phyloP scores from a whole-genome alignment of 2,797 vertebrate species.

The Sternotherus odoratus region DNA sequence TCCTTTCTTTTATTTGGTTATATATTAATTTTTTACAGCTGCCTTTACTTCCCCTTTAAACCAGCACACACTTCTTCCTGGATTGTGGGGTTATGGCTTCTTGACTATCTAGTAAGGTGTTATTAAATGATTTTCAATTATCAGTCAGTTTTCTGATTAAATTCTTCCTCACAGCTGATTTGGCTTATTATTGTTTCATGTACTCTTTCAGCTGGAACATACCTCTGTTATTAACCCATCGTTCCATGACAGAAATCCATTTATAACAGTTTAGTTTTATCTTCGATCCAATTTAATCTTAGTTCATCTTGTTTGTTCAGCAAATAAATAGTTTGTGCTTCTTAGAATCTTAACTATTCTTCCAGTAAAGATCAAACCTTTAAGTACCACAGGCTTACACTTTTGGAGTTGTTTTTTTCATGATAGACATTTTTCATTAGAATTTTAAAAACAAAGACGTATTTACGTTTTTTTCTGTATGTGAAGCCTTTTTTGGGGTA shows the following conservation, averaged over 20 bases:
- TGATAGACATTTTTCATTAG: slow-evolving; percentile 4
- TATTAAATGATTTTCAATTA: not conserved
- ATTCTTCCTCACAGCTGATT: not conserved
- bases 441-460: not conserved
- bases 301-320: slow-evolving; percentile 62
- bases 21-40: not conserved
- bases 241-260: not conserved
- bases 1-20: not conserved
- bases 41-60: not conserved
- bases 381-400: slow-evolving; percentile 45
- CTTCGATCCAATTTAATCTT: slow-evolving; percentile 30
- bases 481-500: not conserved
- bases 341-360: slow-evolving; percentile 44
- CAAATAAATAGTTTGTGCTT: slow-evolving; percentile 40
- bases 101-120: not conserved
- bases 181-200: not conserved
- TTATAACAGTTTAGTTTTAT: not conserved
- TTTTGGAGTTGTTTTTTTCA: not conserved
- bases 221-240: not conserved
- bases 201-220: not conserved
- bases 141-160: not conserved
- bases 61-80: not conserved
- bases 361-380: slow-evolving; percentile 51
- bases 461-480: not conserved
- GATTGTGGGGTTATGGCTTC: not conserved